These are phyloP conservation scores for Archilochus colubris DNA, from an alignment of 2,113 vertebrate genomes.

Conservation along the genomic window DNA sequence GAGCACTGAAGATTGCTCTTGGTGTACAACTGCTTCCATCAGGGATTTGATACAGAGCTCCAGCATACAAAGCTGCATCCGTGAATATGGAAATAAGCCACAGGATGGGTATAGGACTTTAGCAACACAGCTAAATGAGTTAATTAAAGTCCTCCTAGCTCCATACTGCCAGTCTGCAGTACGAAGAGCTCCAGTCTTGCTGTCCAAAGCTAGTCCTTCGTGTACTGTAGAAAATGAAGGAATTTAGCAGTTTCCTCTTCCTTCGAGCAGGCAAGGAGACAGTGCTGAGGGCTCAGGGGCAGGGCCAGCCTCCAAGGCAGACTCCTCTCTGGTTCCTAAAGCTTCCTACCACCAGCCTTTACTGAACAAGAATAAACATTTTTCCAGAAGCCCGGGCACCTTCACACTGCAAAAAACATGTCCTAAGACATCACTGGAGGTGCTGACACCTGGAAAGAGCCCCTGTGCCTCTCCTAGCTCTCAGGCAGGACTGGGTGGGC, in stretches of 20 bases:
- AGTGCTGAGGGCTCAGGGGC: not conserved
- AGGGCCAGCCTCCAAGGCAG: not conserved
- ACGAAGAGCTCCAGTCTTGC: not conserved
- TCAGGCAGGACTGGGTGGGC: rapidly evolving
- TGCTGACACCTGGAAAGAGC: not conserved
- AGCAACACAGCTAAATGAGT: not conserved
- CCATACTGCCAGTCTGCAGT: not conserved
- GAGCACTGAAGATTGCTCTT: not conserved
- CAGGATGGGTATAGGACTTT: not conserved
- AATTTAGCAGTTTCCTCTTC: not conserved
- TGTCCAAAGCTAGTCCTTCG: not conserved
- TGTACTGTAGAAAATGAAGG: not conserved
- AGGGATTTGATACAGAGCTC: not conserved
- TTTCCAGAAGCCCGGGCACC: not conserved
- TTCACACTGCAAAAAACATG: not conserved
- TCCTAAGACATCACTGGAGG: not conserved
- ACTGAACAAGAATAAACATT: not conserved
- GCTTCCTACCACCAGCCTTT: not conserved
- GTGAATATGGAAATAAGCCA: not conserved
- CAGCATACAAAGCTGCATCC: not conserved
- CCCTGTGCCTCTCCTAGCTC: rapidly evolving
- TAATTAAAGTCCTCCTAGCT: not conserved
- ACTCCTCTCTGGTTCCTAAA: not conserved
- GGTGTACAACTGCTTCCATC: not conserved
- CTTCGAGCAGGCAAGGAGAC: not conserved